Base-by-base conservation (phyloP, 2,797 vertebrate genomes). In the Gouania willdenowi region DNA sequence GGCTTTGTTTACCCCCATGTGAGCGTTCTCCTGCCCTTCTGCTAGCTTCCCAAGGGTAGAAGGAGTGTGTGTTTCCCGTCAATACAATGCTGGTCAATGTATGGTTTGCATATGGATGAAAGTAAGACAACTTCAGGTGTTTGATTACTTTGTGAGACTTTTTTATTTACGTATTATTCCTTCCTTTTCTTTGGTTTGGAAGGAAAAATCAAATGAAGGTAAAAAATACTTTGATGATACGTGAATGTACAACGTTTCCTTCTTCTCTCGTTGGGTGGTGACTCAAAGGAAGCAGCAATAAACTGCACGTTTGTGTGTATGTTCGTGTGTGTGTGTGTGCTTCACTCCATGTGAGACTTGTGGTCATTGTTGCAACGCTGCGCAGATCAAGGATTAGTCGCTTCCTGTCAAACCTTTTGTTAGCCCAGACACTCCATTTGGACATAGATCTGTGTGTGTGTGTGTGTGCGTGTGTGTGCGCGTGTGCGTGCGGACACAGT, bases 401-500 rank as follows among this genome's bases (percentile, higher is more conserved):
- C 85, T 89, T 88, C 87, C 88, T 88, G 87, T 80, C 67, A 65
- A 82, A 46, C 69, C 84, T 84, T 89, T 89, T 84, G 87, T 89
- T 73, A 66, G 63, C 67, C 72, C 71, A 71, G 74, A 69, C 71
- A 77, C 81, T 84, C 79, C 77, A 81, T 83, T 88, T 83, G 78
- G 79, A 86, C 82, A 76, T 77, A 78, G 73, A 78, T 78, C 75
- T 51, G 12, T 47, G 23, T 65, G 56, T 62, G 40, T 56, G 25
- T 53, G 44, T 57, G 41, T 35, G 26, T 37, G 43, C 50, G 50
- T 28, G 34, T 28, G 19, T 20, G 19, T 43, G 29, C 6, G 20
- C 40, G 36, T 27, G 41, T 29, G 37, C 26, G 28, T 34, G 33
- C 10, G 13, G 33, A 22, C 52, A 60, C 55, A 45, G 38, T 24